Conservation (phyloP, 1,140 invertebrate genomes). For the Cydia fagiglandana region DNA sequence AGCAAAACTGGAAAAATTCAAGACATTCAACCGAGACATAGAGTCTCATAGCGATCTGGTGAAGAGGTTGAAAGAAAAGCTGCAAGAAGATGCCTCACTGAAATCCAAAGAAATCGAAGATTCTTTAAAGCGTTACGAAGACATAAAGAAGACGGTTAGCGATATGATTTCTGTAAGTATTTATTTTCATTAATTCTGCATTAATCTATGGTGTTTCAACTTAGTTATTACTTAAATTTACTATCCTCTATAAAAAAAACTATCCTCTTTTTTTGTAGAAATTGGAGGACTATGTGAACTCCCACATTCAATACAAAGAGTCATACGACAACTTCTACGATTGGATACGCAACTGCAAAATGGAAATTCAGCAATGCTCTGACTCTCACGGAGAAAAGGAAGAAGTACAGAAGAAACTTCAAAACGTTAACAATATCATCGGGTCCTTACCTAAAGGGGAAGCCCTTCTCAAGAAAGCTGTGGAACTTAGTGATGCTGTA, state of each 20-base stretch:
- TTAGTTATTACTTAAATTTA: background rate
- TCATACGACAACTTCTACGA: slow-evolving; percentile 90
- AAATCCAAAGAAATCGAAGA: slow-evolving; percentile 84
- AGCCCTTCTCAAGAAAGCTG: slow-evolving; percentile 85
- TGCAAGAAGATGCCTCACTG: slow-evolving; percentile 83
- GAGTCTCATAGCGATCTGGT: slow-evolving; percentile 86
- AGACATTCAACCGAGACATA: slow-evolving; percentile 87
- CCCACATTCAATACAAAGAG: slow-evolving; percentile 92
- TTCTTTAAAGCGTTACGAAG: slow-evolving; percentile 85
- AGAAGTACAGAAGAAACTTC: slow-evolving; percentile 86
- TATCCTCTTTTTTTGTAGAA: slow-evolving; percentile 69
- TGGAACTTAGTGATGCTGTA: slow-evolving; percentile 88
- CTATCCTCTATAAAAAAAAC: background rate
- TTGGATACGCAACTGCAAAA: slow-evolving; percentile 91
- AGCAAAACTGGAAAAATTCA: slow-evolving; percentile 90
- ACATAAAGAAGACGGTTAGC: slow-evolving; percentile 82
- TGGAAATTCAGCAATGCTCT: slow-evolving; percentile 91
- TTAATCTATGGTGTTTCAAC: too few species aligned
- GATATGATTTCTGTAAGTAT: slow-evolving; percentile 82
- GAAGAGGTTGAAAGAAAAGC: slow-evolving; percentile 84
- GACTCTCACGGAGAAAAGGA: slow-evolving; percentile 91
- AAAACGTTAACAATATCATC: slow-evolving; percentile 85
- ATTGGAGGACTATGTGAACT: slow-evolving; percentile 90
- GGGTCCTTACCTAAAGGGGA: slow-evolving; percentile 85
- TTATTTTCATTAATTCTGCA: background rate